A percentile compares a stretch with the other conserved stretches of the same genome.
These are phyloP conservation scores for Hycleus phaleratus DNA, from an alignment of 1,140 invertebrate genomes.

Conservation along the genomic window DNA sequence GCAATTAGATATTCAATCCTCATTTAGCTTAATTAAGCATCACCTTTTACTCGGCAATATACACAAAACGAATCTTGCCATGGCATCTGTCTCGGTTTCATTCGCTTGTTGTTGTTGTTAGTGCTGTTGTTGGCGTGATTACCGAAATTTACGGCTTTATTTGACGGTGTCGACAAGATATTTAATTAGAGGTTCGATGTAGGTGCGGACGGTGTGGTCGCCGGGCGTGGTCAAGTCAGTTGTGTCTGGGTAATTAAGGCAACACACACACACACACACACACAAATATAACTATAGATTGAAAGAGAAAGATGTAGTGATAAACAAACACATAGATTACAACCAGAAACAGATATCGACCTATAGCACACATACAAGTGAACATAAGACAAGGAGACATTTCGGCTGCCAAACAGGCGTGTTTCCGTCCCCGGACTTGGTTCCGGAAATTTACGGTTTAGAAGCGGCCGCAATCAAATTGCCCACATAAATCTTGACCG, in stretches of 20 bases:
- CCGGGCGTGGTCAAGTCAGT: constrained; percentile 24
- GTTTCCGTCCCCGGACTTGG: constrained; percentile 16
- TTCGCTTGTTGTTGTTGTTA: neutral
- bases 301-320: too few species aligned
- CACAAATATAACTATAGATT: too few species aligned
- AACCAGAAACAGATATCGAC: too few species aligned
- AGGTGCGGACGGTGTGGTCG: constrained; percentile 31
- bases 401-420: constrained; percentile 20
- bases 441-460: constrained; percentile 16
- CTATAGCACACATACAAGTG: too few species aligned
- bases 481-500: constrained; percentile 30
- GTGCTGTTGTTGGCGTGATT: constrained; percentile 25
- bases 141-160: constrained; percentile 33
- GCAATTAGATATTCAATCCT: constrained; percentile 23
- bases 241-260: constrained; percentile 28
- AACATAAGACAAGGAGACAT: constrained; percentile 15
- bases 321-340: too few species aligned
- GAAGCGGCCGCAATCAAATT: constrained; percentile 28
- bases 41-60: neutral
- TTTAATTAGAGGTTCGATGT: constrained; percentile 35
- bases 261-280: constrained; percentile 15
- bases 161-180: constrained; percentile 33
- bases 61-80: constrained; percentile 1
- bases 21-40: constrained; percentile 23
- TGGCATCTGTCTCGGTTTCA: constrained; percentile 14